Evolutionary conservation across 2,797 vertebrate species (phyloP).

Genomic region (Arnoldichthys spilopterus): DNA sequence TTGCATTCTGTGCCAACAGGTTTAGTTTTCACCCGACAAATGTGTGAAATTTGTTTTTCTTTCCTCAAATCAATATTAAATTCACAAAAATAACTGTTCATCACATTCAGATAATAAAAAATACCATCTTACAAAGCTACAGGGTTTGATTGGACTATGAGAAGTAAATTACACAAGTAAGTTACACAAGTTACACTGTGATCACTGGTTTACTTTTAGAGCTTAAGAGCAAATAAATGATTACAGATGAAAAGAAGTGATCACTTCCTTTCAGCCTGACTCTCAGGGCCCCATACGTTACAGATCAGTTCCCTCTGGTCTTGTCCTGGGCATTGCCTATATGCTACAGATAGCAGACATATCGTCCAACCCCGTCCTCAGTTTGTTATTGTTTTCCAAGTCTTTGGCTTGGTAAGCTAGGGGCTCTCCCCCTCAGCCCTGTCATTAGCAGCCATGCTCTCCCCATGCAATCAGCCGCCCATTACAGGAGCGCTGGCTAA

Average conservation of each 20-base stretch:
- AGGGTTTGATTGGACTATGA: neutral
- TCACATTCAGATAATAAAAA: neutral
- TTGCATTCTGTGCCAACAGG: too few relatives aligned
- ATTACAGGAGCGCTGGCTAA: constrained; percentile 73
- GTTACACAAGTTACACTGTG: too few relatives aligned
- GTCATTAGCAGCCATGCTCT: constrained; percentile 76
- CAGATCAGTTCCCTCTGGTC: neutral
- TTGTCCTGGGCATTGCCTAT: neutral
- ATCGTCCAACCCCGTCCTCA: neutral
- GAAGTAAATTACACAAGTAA: too few relatives aligned
- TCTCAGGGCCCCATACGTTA: neutral
- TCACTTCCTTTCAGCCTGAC: neutral
- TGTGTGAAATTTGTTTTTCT: neutral
- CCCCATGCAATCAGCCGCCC: constrained; percentile 71
- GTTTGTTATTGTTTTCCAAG: constrained; percentile 30
- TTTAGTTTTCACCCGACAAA: too few relatives aligned
- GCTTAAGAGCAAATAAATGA: neutral
- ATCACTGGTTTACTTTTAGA: neutral
- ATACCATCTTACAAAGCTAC: neutral
- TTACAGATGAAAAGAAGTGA: neutral
- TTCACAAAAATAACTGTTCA: neutral
- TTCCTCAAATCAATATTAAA: neutral
- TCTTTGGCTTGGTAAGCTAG: constrained; percentile 51
- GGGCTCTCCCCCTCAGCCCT: constrained; percentile 64
- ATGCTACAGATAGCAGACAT: neutral